Evolutionary conservation across 2,113 vertebrate species (phyloP).

Genomic region (Semicossyphus pulcher): DNA sequence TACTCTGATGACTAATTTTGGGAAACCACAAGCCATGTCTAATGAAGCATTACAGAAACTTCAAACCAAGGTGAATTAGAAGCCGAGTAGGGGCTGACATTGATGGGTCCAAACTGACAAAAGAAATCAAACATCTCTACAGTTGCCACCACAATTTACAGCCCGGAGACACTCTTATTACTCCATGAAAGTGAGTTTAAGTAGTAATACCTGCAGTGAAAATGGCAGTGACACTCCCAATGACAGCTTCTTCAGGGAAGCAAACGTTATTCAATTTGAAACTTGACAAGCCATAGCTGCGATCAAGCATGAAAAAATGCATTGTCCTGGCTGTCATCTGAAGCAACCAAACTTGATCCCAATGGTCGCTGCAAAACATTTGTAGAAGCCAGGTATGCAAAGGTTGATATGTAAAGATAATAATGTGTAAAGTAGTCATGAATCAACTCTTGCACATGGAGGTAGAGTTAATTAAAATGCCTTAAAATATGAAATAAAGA

Average conservation of each 20-base stretch:
- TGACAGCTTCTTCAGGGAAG: conserved; percentile 1
- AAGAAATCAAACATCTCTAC: not conserved
- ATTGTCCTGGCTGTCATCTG: not conserved
- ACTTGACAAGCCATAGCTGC: not conserved
- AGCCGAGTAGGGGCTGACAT: not conserved
- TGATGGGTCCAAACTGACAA: not conserved
- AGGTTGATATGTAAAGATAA: no score
- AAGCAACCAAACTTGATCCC: not conserved
- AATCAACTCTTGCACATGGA: no score
- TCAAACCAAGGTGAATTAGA: not conserved
- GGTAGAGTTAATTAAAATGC: no score
- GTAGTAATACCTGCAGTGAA: not conserved
- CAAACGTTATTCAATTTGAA: conserved; percentile 11
- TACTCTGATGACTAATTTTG: not conserved
- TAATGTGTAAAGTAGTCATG: no score
- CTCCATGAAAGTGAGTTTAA: conserved; percentile 1
- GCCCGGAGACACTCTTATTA: not conserved
- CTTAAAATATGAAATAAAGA: no score
- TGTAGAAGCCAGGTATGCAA: not conserved
- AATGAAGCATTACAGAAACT: not conserved
- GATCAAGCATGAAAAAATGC: not conserved
- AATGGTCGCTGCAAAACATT: not conserved
- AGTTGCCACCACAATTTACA: not conserved
- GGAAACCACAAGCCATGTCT: not conserved
- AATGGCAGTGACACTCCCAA: conserved; percentile 5